phyloP scores from a whole-genome alignment of 1,140 invertebrate genomes.

The Atta cephalotes region DNA sequence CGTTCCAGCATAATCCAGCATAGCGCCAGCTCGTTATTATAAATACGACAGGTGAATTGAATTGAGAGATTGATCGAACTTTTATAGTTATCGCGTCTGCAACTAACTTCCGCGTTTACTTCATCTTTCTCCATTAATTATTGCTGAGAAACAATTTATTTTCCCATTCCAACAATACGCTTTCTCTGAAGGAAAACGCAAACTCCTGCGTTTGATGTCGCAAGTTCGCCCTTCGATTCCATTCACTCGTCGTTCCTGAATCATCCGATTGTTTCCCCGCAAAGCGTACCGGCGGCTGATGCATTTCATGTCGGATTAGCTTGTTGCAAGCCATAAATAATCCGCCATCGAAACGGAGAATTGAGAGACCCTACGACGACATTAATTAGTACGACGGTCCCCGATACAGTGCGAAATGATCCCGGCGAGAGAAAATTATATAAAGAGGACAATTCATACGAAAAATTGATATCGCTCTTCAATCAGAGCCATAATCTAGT shows the following conservation, averaged over 20 bases:
- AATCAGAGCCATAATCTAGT: background rate
- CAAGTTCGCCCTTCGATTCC: constrained; percentile 23
- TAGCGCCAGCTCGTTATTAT: background rate
- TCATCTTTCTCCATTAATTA: constrained; percentile 10
- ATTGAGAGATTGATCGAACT: constrained; percentile 20
- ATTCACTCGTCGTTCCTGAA: constrained; percentile 2
- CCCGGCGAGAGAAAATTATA: background rate
- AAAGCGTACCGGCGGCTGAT: constrained; percentile 9
- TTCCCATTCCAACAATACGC: constrained; percentile 1
- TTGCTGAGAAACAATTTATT: constrained; percentile 7
- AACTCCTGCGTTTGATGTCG: background rate
- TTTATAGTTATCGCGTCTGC: background rate
- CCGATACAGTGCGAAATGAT: background rate
- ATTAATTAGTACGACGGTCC: background rate
- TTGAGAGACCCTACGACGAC: background rate
- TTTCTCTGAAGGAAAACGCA: constrained; percentile 22
- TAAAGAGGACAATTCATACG: background rate
- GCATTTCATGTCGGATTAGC: background rate
- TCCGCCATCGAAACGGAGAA: background rate
- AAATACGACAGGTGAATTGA: constrained; percentile 17
- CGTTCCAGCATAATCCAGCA: constrained; percentile 5
- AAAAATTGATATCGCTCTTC: constrained; percentile 11
- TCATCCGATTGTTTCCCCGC: constrained; percentile 2
- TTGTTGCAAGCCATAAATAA: constrained; percentile 5
- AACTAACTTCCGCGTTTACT: constrained; percentile 7